Evolutionary conservation across 1,140 invertebrate species (phyloP).

Genomic region (Grapholita molesta): DNA sequence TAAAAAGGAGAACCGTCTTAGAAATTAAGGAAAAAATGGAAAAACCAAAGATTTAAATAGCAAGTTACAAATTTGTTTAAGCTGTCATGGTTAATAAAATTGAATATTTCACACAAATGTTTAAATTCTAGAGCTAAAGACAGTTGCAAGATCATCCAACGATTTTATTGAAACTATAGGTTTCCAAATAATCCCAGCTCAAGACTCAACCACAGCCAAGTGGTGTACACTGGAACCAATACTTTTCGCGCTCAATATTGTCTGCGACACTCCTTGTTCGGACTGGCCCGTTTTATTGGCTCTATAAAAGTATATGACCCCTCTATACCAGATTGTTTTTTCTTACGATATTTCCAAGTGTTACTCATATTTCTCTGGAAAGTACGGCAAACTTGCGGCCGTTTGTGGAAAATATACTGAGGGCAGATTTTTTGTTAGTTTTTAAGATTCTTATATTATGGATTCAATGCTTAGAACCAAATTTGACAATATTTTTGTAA

Average conservation of each 20-base stretch:
- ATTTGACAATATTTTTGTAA: too few species aligned
- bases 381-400: neutral
- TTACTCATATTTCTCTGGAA: conserved; percentile 21
- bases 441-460: too few species aligned
- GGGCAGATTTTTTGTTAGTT: neutral
- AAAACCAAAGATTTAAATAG: too few species aligned
- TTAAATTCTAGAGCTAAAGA: too few species aligned
- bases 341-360: conserved; percentile 32
- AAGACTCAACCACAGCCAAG: conserved; percentile 15
- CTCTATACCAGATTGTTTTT: conserved; percentile 25
- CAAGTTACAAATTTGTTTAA: too few species aligned
- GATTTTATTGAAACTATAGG: neutral
- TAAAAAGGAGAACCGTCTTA: too few species aligned
- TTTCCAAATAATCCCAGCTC: neutral
- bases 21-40: too few species aligned
- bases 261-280: neutral
- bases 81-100: too few species aligned
- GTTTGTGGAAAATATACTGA: neutral
- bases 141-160: too few species aligned
- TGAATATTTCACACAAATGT: too few species aligned
- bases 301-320: conserved; percentile 45
- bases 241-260: conserved; percentile 21
- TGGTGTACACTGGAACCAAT: conserved; percentile 21
- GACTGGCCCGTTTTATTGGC: conserved; percentile 35
- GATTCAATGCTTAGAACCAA: too few species aligned